Conservation (phyloP, 2,797 vertebrate species). For the Spatula clypeata region DNA sequence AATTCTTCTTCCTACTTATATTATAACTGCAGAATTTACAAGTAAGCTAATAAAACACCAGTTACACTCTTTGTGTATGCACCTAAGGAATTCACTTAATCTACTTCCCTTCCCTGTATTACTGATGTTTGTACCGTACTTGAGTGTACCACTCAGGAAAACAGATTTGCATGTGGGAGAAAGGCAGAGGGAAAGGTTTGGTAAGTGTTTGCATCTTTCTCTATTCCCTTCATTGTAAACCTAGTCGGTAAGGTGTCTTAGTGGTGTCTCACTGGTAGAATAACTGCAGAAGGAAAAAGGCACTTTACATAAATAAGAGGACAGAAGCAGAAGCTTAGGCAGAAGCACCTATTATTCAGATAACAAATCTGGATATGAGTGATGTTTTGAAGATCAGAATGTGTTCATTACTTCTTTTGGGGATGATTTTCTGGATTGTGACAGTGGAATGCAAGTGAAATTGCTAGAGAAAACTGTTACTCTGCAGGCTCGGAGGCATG, state of each 20-base stretch:
- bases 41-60: neutral
- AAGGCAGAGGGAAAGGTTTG: constrained; percentile 11
- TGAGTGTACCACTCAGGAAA: neutral
- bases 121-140: neutral
- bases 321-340: neutral
- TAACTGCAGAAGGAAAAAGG: constrained; percentile 16
- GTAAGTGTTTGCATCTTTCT: neutral
- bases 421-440: neutral
- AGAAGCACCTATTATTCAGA: neutral
- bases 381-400: neutral
- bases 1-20: neutral
- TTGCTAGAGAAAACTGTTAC: neutral
- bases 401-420: neutral
- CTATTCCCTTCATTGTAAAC: constrained; percentile 3
- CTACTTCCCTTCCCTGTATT: neutral
- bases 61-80: neutral
- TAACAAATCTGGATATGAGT: neutral
- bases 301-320: neutral
- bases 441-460: neutral
- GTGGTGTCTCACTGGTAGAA: neutral
- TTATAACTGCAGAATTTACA: neutral
- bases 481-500: neutral
- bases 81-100: neutral
- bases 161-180: constrained; percentile 7
- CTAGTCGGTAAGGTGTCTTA: neutral